Base-by-base conservation (phyloP, 2,797 vertebrate species). In the Dicrostonyx torquatus region DNA sequence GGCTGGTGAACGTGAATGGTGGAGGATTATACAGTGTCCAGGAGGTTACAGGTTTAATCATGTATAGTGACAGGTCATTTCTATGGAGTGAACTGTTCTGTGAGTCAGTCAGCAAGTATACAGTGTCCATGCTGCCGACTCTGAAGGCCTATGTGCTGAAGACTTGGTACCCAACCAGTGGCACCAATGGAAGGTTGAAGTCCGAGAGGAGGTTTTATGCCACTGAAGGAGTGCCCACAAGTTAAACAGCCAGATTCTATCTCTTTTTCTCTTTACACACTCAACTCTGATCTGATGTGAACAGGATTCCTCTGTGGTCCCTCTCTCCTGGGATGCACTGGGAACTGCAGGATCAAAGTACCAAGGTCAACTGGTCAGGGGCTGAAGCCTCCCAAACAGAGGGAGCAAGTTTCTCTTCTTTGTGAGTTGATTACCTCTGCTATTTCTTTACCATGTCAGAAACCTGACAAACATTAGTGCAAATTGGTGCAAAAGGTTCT, bases 1-100 rank as follows among this genome's bases (percentile, higher is more conserved):
- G 17, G 10, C 14, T 24, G 9, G 13, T 3, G 24, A 50, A 73
- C n/a, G 12, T 8, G 12, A 45, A 4, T 7, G 62, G 13, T 2
- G 34, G n/a, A 58, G 40, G 66, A 22, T 50, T 3, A 37, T 7
- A 10, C 0, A 53, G 29, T 18, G 14, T 66, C 1, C 1, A 45
- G 40, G 1, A 3, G 60, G 13, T 37, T 31, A 58, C 0, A 0
- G 31, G 62, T 83, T 58, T 15, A 3, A 14, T 55, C 18, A 1
- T 1, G 7, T 10, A 2, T 0, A 34, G 37, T 7, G 6, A 34
- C 18, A 12, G 1, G 58, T 62, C 48, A 14, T 43, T 3, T 40
- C 79, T 48, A 62, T 37, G 12, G 50, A 62, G 26, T 2, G 0
- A 37, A 13, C 34, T 6, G 0, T 6, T 48, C n/a, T 22, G n/a